A percentile compares a stretch with the other conserved stretches of the same genome.
These are phyloP conservation scores for Turritopsis rubra DNA, from an alignment of 30 jellyfish, hydroid and myxozoan species.

Conservation along the genomic window DNA sequence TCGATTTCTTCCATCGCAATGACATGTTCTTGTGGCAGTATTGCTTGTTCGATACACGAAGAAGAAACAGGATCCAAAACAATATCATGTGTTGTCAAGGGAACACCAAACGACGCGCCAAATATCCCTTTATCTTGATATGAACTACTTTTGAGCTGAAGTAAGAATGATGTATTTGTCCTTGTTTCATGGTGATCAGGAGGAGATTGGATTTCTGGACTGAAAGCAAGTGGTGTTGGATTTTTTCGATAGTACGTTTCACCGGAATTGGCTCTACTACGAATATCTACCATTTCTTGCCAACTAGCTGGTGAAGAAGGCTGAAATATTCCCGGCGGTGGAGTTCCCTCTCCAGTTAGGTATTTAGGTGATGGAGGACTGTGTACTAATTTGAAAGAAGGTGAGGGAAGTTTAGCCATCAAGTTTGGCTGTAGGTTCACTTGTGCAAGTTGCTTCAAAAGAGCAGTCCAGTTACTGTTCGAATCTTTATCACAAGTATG, in stretches of 20 bases:
- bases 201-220: background rate
- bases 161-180: background rate
- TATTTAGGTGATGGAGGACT: constrained; percentile 58
- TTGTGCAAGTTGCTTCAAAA: constrained; percentile 40
- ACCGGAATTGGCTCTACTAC: background rate
- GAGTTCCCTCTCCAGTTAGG: constrained; percentile 66
- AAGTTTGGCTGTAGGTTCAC: constrained; percentile 49
- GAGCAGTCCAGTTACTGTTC: constrained; percentile 36
- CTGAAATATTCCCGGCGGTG: constrained; percentile 59
- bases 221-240: background rate
- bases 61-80: constrained; percentile 13
- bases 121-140: background rate
- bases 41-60: background rate
- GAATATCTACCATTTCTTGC: constrained; percentile 21
- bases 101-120: background rate
- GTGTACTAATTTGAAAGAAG: constrained; percentile 49
- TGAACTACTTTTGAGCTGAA: background rate
- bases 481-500: background rate
- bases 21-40: constrained; percentile 26
- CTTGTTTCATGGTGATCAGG: background rate
- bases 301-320: constrained; percentile 44
- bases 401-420: constrained; percentile 77
- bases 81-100: background rate
- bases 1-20: constrained; percentile 30
- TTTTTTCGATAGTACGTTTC: background rate